Conservation (phyloP, 2,888 invertebrate species). For the Sipha maydis region DNA sequence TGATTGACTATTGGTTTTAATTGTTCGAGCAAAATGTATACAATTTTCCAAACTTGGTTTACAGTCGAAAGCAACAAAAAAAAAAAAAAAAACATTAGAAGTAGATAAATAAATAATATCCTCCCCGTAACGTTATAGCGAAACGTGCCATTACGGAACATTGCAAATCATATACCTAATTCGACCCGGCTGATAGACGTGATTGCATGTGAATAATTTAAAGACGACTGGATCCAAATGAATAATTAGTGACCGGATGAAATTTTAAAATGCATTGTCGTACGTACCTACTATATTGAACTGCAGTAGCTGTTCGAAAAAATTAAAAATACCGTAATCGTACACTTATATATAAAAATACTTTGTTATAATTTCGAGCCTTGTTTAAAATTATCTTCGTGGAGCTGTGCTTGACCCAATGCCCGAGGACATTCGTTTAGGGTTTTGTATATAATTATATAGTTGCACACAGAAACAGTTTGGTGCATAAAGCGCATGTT, state of each 20-base stretch:
- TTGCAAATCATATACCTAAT: background rate
- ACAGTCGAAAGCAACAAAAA: no score
- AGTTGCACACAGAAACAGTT: background rate
- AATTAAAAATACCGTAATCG: background rate
- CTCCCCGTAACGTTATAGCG: no score
- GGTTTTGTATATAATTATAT: background rate
- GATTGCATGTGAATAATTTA: slow-evolving; percentile 16
- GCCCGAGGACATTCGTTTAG: background rate
- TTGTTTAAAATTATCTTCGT: background rate
- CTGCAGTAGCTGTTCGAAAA: background rate
- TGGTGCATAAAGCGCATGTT: background rate
- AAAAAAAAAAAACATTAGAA: no score
- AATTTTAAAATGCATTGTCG: background rate
- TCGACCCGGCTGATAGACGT: background rate
- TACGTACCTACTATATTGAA: background rate
- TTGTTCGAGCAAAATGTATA: no score
- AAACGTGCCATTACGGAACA: background rate
- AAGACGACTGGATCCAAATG: background rate
- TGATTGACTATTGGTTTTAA: no score
- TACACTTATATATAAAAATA: background rate
- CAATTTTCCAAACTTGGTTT: no score
- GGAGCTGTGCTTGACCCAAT: background rate
- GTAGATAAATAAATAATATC: no score
- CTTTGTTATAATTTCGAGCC: background rate
- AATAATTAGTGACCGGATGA: slow-evolving; percentile 19